Evolutionary conservation across 2,113 vertebrate genomes (phyloP).

Genomic region (Vulpes lagopus): DNA sequence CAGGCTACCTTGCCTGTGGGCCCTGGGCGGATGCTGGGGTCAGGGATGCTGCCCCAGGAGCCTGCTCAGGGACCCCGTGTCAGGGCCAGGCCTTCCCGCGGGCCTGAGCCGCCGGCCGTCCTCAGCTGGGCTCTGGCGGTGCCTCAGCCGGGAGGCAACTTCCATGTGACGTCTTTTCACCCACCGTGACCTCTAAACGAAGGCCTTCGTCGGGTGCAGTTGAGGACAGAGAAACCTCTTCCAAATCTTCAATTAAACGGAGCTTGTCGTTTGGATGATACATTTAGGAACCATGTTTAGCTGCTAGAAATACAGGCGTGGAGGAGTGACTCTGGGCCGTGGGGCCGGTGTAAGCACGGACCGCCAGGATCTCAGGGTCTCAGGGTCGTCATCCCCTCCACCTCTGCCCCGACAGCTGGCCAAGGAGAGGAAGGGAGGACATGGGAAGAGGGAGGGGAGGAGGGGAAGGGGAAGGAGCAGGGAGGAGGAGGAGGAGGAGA

Average conservation of each 20-base stretch:
- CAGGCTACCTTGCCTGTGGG: background rate
- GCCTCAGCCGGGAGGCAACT: background rate
- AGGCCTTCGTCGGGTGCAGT: background rate
- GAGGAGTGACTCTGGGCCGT: background rate
- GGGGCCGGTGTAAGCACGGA: background rate
- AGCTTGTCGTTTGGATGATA: background rate
- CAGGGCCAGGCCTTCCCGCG: background rate
- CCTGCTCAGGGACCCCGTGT: background rate
- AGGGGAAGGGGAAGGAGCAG: background rate
- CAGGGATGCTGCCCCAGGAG: background rate
- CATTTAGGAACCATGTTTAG: background rate
- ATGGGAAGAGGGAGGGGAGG: background rate
- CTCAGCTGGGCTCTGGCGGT: background rate
- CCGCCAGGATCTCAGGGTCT: background rate
- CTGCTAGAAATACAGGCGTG: background rate
- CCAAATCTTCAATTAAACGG: background rate
- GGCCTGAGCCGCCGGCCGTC: background rate
- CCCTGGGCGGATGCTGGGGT: background rate
- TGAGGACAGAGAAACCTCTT: background rate
- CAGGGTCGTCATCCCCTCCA: background rate
- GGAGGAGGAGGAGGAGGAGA: background rate
- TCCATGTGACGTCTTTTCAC: too few relatives aligned
- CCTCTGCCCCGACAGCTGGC: background rate
- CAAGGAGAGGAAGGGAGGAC: background rate
- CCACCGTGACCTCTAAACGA: background rate